Percentiles rank a stretch among this genome's conserved stretches.
phyloP scores from a whole-genome alignment of 2,797 vertebrate genomes.

The Selene dorsalis region DNA sequence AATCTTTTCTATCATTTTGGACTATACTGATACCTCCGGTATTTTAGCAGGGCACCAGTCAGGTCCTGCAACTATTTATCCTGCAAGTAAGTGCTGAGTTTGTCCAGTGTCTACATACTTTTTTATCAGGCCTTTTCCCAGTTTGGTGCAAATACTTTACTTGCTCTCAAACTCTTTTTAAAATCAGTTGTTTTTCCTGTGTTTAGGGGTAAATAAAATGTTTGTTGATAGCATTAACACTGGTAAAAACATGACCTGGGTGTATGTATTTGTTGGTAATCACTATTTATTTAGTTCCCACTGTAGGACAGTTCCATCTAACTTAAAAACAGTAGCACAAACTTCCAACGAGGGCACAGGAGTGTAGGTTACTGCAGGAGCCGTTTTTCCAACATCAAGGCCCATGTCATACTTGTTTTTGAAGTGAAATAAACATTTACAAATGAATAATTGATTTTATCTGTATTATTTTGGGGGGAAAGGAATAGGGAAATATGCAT shows the following conservation, averaged over 20 bases:
- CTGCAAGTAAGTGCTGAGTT: background rate
- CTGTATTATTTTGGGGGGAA: constrained; percentile 77
- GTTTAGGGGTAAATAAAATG: background rate
- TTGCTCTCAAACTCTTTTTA: background rate
- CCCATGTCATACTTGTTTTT: constrained; percentile 73
- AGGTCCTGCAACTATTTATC: too few relatives aligned
- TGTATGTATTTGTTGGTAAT: constrained; percentile 22
- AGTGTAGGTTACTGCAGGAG: constrained; percentile 55
- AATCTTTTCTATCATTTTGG: too few relatives aligned
- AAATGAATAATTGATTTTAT: constrained; percentile 83
- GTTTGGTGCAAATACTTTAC: background rate
- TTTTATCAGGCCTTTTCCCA: background rate
- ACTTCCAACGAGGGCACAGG: constrained; percentile 54
- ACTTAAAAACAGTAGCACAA: constrained; percentile 65
- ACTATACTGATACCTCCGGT: too few relatives aligned
- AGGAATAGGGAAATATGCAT: constrained; percentile 69
- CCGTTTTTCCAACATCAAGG: constrained; percentile 75
- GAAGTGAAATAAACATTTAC: constrained; percentile 82
- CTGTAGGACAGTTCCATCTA: constrained; percentile 48
- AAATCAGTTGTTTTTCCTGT: background rate
- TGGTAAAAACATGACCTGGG: constrained; percentile 18
- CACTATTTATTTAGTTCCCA: constrained; percentile 41
- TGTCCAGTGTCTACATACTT: background rate
- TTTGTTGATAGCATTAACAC: constrained; percentile 12
- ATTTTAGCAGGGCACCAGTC: background rate